Base-by-base conservation (phyloP, 2,888 invertebrate genomes). In the Parnassius mnemosyne region DNA sequence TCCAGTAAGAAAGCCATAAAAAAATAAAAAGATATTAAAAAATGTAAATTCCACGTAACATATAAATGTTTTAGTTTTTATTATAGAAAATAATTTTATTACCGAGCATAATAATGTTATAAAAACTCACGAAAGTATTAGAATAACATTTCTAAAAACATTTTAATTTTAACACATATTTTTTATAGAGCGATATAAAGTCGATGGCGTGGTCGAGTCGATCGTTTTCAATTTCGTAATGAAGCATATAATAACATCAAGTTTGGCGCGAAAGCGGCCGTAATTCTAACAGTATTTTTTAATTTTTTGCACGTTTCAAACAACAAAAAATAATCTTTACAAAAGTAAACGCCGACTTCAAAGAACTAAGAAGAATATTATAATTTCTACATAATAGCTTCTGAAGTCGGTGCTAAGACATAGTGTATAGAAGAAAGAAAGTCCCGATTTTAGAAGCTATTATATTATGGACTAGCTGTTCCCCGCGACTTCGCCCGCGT, bases 221-320 rank as follows among this genome's bases (percentile, higher is more conserved):
- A 68, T 67, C 73, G 76, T 76, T 79, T 78, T 74, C 69, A 76
- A 76, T 71, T 76, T 75, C 68, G 68, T 72, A 75, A 77, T 78
- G 74, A 76, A 71, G 70, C 68, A 72, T 79, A 78, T 77, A 81
- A 77, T 83, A 81, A 77, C 83, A 79, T 80, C 78, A 78, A 80
- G 84, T 81, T 80, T 78, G 77, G 79, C 73, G 74, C 71, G 57
- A 76, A 75, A 71, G 70, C 70, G 76, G 78, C 76, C 75, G 76
- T 81, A 80, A 80, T 79, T 76, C 72, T 74, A 79, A 82, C 77
- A 79, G 73, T n/a, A n/a, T 73, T 77, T 80, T 74, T 75, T 73
- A 78, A n/a, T n/a, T n/a, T n/a, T n/a, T n/a, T 77, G 77, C 69
- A 53, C 71, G 72, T 73, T 73, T 12, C 12, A 11, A 34, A 25